Evolutionary conservation across 2,113 vertebrate species (phyloP).

Genomic region (Ursus arctos): DNA sequence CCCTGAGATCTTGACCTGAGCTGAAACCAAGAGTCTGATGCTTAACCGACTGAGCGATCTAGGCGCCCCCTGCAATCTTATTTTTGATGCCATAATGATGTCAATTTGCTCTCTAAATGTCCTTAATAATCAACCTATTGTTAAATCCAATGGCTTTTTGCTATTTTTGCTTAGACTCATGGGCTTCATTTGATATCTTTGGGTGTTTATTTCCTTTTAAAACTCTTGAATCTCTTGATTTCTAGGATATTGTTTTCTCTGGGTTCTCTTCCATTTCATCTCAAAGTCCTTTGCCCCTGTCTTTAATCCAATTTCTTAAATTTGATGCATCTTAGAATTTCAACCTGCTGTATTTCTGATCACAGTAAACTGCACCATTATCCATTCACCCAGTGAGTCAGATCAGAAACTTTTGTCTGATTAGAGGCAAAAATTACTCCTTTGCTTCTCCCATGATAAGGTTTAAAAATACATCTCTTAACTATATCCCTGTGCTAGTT

Average conservation of each 20-base stretch:
- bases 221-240: not conserved
- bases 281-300: not conserved
- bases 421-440: not conserved
- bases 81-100: not conserved
- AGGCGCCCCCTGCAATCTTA: not conserved
- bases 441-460: not conserved
- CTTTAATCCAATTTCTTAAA: constrained; percentile 33
- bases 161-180: not conserved
- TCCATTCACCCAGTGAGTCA: not conserved
- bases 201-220: not conserved
- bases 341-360: not conserved
- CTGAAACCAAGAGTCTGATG: not conserved
- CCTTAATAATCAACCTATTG: not conserved
- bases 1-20: not conserved
- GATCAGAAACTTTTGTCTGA: constrained; percentile 13
- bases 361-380: not conserved
- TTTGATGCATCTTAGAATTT: not conserved
- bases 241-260: not conserved
- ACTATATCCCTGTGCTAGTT: not conserved
- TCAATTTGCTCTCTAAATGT: not conserved
- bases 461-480: not conserved
- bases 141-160: not conserved
- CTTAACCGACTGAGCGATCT: not conserved
- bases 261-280: not conserved
- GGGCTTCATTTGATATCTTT: constrained; percentile 1